phyloP scores from a whole-genome alignment of 2,888 invertebrate species.

The Candidula unifasciata region DNA sequence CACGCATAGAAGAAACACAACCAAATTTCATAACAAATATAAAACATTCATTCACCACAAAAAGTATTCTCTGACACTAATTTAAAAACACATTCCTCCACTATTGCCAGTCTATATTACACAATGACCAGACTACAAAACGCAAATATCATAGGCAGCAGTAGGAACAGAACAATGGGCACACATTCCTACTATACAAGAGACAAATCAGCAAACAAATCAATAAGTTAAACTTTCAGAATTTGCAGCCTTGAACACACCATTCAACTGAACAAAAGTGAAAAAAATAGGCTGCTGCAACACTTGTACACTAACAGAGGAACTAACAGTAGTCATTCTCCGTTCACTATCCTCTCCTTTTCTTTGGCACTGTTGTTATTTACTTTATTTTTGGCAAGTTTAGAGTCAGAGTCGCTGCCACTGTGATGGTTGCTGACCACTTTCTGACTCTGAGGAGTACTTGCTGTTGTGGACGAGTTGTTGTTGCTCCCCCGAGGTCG shows the following conservation, averaged over 20 bases:
- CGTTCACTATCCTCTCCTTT: conserved; percentile 70
- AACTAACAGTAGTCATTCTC: conserved; percentile 52
- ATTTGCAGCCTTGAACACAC: background rate
- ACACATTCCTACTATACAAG: background rate
- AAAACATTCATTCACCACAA: background rate
- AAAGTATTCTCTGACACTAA: background rate
- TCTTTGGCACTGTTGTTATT: conserved; percentile 56
- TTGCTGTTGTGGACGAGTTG: conserved; percentile 26
- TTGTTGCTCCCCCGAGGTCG: conserved; percentile 53
- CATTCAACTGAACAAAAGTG: conserved; percentile 25
- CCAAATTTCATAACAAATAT: background rate
- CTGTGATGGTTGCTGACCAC: conserved; percentile 60
- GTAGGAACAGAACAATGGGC: background rate
- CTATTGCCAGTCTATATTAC: conserved; percentile 3
- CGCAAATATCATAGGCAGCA: conserved; percentile 19
- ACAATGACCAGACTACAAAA: background rate
- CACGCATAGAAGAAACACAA: background rate
- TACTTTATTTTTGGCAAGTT: conserved; percentile 61
- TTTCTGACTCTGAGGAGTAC: conserved; percentile 49
- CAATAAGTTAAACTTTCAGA: conserved; percentile 33
- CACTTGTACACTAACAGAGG: conserved; percentile 8
- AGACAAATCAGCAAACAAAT: background rate
- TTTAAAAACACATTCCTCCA: background rate
- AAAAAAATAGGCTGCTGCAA: background rate
- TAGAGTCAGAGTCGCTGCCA: conserved; percentile 69